Percentiles rank a stretch among this genome's conserved stretches.
phyloP scores from a whole-genome alignment of 2,113 vertebrate species.

The Delphinapterus leucas region DNA sequence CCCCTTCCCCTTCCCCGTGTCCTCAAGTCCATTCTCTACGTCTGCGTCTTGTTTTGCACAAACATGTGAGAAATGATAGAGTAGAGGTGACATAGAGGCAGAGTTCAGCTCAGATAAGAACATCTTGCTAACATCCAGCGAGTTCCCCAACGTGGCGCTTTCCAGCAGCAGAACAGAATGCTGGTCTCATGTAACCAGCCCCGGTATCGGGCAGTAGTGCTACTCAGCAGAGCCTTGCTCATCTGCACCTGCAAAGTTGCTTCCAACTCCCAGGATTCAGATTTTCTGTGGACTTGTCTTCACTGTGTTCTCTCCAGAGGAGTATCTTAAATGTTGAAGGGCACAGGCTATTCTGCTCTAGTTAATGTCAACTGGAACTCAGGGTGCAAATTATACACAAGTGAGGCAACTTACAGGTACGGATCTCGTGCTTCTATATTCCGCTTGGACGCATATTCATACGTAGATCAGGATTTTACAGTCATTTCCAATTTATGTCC shows the following conservation, averaged over 20 bases:
- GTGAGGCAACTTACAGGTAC: not conserved
- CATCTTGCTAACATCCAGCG: not conserved
- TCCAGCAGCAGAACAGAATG: not conserved
- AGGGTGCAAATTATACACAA: not conserved
- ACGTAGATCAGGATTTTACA: not conserved
- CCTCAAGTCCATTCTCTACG: too few species aligned
- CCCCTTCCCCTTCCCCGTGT: too few species aligned
- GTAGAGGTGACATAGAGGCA: not conserved
- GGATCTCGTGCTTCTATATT: not conserved
- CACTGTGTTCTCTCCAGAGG: not conserved
- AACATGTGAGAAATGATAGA: not conserved
- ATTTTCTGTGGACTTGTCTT: not conserved
- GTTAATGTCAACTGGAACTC: not conserved
- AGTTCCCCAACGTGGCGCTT: not conserved
- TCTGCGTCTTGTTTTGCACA: not conserved
- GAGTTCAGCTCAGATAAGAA: not conserved
- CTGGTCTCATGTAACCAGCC: not conserved
- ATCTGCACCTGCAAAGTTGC: rapidly evolving
- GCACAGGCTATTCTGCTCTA: not conserved
- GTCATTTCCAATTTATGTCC: not conserved
- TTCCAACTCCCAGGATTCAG: not conserved
- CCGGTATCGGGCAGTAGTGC: not conserved
- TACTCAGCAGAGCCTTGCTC: not conserved
- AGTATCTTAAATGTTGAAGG: not conserved
- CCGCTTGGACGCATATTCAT: not conserved